A percentile compares a stretch with the other conserved stretches of the same genome.
Conservation (phyloP, 2,888 invertebrate species). For the Trilocha varians region DNA sequence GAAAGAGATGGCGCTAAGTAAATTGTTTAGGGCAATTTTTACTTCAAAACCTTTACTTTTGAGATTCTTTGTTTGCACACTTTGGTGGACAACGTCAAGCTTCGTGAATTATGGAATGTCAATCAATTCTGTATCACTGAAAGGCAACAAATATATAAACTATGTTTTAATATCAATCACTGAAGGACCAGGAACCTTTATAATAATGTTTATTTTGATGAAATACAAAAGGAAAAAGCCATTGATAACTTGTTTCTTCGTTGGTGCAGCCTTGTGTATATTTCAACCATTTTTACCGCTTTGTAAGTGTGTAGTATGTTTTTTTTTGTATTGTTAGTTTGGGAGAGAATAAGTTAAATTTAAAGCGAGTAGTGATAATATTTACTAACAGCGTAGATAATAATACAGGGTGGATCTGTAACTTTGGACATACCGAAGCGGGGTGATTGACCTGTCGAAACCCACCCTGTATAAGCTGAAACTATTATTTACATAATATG, state of each 20-base stretch:
- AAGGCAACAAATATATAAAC: slow-evolving; percentile 84
- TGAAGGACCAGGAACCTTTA: slow-evolving; percentile 73
- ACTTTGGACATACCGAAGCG: no score
- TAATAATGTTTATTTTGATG: slow-evolving; percentile 69
- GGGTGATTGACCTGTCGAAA: no score
- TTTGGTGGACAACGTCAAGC: slow-evolving; percentile 76
- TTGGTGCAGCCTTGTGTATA: no score
- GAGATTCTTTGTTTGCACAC: slow-evolving; percentile 47
- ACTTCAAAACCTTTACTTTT: slow-evolving; percentile 36
- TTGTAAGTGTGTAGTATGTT: no score
- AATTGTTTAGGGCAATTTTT: slow-evolving; percentile 42
- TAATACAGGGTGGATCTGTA: no score
- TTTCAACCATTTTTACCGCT: no score
- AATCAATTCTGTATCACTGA: slow-evolving; percentile 80
- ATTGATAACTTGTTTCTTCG: slow-evolving; percentile 65
- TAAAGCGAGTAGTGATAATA: no score
- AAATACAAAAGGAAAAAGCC: slow-evolving; percentile 70
- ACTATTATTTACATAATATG: no score
- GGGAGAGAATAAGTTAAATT: no score
- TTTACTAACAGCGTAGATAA: no score
- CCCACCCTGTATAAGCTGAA: no score
- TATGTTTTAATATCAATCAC: slow-evolving; percentile 75
- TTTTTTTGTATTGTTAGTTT: no score
- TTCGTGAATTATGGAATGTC: slow-evolving; percentile 85
- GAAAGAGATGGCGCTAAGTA: slow-evolving; percentile 25